Evolutionary conservation across 2,888 invertebrate species (phyloP).

Genomic region (Desoria tigrina): DNA sequence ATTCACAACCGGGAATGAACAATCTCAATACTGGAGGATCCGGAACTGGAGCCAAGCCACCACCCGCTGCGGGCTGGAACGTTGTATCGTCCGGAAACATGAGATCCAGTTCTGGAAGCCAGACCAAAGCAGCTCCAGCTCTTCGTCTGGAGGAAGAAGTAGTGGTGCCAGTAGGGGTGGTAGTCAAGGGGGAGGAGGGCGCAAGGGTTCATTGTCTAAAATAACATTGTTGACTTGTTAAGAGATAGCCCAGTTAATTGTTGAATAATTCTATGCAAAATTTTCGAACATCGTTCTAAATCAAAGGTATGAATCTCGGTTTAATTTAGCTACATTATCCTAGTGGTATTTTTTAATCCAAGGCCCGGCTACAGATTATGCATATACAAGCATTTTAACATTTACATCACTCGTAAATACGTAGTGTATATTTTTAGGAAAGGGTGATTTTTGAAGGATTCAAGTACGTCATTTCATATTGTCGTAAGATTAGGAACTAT

Average conservation of each 20-base stretch:
- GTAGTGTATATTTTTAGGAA: not conserved
- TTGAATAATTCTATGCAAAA: no score
- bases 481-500: no score
- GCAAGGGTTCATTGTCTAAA: slow-evolving; percentile 45
- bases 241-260: not conserved
- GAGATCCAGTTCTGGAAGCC: slow-evolving; percentile 17
- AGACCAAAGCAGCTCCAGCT: slow-evolving; percentile 19
- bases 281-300: no score
- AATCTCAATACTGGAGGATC: slow-evolving; percentile 30
- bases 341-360: no score
- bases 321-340: no score
- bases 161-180: slow-evolving; percentile 33
- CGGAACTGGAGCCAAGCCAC: slow-evolving; percentile 31
- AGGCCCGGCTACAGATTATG: no score
- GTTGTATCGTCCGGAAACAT: slow-evolving; percentile 8
- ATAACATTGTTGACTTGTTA: no score
- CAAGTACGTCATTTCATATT: slow-evolving; percentile 9
- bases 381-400: no score
- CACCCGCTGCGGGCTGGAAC: slow-evolving; percentile 32
- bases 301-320: no score
- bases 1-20: slow-evolving; percentile 24
- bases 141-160: slow-evolving; percentile 23
- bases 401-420: no score
- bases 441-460: not conserved
- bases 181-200: slow-evolving; percentile 44